Evolutionary conservation across 2,797 vertebrate genomes (phyloP).

Genomic region (Lithobates sylvaticus): DNA sequence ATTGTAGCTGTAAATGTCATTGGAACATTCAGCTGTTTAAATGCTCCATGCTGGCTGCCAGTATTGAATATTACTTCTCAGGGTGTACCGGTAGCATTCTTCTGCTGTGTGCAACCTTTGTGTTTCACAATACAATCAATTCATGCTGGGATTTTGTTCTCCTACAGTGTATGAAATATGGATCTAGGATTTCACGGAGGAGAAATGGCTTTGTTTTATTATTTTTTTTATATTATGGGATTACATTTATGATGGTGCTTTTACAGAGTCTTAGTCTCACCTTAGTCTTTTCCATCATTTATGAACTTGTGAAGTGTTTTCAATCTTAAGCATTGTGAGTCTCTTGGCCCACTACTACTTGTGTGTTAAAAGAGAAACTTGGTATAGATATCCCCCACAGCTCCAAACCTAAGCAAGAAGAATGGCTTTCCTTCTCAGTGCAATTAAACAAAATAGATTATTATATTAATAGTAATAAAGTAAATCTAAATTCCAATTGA

Average conservation of each 20-base stretch:
- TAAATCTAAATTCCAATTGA: too few relatives aligned
- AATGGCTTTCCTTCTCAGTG: not conserved
- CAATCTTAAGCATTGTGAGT: not conserved
- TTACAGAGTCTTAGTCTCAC: slow-evolving; percentile 29
- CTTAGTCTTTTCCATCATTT: slow-evolving; percentile 24
- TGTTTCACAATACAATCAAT: slow-evolving; percentile 62
- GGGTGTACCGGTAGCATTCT: slow-evolving; percentile 57
- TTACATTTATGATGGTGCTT: slow-evolving; percentile 48
- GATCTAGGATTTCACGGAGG: slow-evolving; percentile 44
- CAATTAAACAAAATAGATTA: not conserved
- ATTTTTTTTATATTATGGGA: slow-evolving; percentile 47
- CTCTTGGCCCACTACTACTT: not conserved
- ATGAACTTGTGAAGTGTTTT: slow-evolving; percentile 13
- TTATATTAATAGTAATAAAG: too few relatives aligned
- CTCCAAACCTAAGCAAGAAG: too few relatives aligned
- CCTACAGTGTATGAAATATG: slow-evolving; percentile 61
- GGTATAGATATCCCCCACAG: not conserved
- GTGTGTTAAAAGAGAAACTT: not conserved
- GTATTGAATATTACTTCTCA: slow-evolving; percentile 62
- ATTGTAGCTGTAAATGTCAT: slow-evolving; percentile 61
- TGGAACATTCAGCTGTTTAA: slow-evolving; percentile 62
- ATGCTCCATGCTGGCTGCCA: slow-evolving; percentile 55
- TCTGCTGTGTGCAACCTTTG: slow-evolving; percentile 62
- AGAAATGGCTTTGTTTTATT: slow-evolving; percentile 58
- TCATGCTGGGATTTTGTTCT: slow-evolving; percentile 61